Conservation (phyloP, 2,113 vertebrate species). For the Notarius lentiginosus region DNA sequence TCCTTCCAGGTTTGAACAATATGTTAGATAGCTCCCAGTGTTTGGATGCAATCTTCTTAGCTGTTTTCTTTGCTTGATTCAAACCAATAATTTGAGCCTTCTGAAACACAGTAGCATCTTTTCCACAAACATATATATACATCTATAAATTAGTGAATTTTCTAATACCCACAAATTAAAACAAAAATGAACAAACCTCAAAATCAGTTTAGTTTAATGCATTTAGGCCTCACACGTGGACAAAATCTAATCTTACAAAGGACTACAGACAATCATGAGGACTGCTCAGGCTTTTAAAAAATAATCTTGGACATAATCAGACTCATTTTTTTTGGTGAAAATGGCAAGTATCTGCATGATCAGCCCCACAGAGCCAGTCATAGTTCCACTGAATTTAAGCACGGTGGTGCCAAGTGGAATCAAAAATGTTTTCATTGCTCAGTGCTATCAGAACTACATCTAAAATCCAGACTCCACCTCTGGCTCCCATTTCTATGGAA, state of each 20-base stretch:
- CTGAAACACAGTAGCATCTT: too few species aligned
- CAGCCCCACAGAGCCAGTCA: constrained; percentile 32
- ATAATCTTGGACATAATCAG: constrained; percentile 22
- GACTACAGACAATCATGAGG: neutral
- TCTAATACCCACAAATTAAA: constrained; percentile 14
- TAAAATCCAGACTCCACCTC: constrained; percentile 49
- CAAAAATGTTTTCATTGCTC: constrained; percentile 59
- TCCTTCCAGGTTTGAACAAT: too few species aligned
- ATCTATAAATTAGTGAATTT: neutral
- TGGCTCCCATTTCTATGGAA: constrained; percentile 48
- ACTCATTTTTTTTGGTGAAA: constrained; percentile 32
- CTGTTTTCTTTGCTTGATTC: too few species aligned
- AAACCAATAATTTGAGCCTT: too few species aligned
- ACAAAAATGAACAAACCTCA: neutral
- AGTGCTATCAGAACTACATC: constrained; percentile 60
- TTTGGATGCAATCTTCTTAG: too few species aligned
- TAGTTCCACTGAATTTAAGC: constrained; percentile 37
- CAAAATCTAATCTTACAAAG: constrained; percentile 1
- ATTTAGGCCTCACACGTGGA: constrained; percentile 4
- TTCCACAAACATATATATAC: too few species aligned
- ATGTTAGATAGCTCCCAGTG: too few species aligned
- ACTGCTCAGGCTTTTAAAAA: neutral
- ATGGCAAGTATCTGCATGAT: constrained; percentile 47
- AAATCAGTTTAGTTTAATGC: neutral
- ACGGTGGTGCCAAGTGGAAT: constrained; percentile 39